A percentile compares a stretch with the other conserved stretches of the same genome.
Conservation (phyloP, 1,140 invertebrate genomes). For the Drosophila nasuta region DNA sequence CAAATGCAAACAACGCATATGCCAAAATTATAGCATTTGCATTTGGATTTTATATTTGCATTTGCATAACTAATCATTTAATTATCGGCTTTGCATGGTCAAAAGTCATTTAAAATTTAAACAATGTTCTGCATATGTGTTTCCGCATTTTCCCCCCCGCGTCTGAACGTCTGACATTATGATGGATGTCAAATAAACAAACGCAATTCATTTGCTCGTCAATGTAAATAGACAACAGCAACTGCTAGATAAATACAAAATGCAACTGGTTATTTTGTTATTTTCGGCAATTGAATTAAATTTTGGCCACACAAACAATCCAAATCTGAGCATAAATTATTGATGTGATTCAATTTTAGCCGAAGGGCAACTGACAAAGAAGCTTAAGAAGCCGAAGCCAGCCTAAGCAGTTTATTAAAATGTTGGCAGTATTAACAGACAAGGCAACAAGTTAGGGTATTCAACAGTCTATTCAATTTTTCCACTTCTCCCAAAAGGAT, state of each 20-base stretch:
- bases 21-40: conserved; percentile 33
- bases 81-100: conserved; percentile 60
- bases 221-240: conserved; percentile 56
- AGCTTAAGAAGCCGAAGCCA: no score
- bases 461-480: neutral
- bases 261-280: conserved; percentile 52
- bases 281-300: conserved; percentile 48
- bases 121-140: conserved; percentile 42
- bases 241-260: conserved; percentile 46
- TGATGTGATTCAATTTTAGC: neutral
- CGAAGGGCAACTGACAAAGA: no score
- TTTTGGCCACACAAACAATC: conserved; percentile 7
- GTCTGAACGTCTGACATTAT: neutral
- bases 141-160: neutral
- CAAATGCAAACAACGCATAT: conserved; percentile 11
- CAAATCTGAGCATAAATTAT: conserved; percentile 37
- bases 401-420: neutral
- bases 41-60: conserved; percentile 46
- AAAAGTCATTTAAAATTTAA: conserved; percentile 73
- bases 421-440: neutral
- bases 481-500: neutral
- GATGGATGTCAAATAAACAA: conserved; percentile 54
- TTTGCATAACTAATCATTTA: conserved; percentile 70
- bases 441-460: neutral
- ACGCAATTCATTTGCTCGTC: conserved; percentile 65